These are phyloP conservation scores for Aromia moschata DNA, from an alignment of 2,888 invertebrate genomes.

Conservation along the genomic window DNA sequence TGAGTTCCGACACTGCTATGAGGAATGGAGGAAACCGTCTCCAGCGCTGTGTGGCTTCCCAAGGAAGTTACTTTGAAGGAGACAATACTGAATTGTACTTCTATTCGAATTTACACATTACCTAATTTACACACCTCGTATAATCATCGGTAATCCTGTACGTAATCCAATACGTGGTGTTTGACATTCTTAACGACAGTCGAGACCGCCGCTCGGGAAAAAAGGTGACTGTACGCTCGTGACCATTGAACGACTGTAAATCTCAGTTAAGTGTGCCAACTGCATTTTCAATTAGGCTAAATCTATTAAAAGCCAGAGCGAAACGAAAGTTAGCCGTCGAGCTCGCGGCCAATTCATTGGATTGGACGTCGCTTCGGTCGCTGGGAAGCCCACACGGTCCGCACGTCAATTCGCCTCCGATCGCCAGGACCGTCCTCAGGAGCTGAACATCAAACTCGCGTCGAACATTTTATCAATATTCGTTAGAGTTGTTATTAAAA, in stretches of 20 bases:
- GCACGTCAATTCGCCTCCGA: constrained; percentile 4
- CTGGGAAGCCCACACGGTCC: constrained; percentile 10
- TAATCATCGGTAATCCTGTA: too few species aligned
- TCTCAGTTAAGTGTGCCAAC: constrained; percentile 2
- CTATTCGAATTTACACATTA: too few species aligned
- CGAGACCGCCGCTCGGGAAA: background rate
- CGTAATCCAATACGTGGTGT: too few species aligned
- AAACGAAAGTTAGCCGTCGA: constrained; percentile 8
- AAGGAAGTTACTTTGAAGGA: too few species aligned
- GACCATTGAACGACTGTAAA: background rate
- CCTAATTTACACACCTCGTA: too few species aligned
- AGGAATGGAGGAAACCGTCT: too few species aligned
- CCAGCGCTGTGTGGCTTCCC: too few species aligned
- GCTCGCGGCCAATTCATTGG: constrained; percentile 7
- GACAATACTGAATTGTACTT: too few species aligned
- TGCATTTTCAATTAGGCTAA: constrained; percentile 13
- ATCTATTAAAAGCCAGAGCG: constrained; percentile 13
- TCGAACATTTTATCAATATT: too few species aligned
- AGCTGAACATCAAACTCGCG: background rate
- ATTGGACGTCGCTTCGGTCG: constrained; percentile 1
- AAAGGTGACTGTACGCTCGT: background rate
- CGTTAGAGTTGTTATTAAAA: too few species aligned
- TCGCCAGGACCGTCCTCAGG: background rate
- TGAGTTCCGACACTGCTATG: too few species aligned
- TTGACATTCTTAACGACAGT: too few species aligned